phyloP scores from a whole-genome alignment of 2,113 vertebrate genomes.

The human region GRCh38 chr7:132163501-132164000 shows the following conservation, averaged over 20 bases:
- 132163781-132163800: rapidly evolving
- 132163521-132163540: background rate
- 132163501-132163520: background rate
- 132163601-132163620: background rate
- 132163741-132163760: background rate
- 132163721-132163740: background rate
- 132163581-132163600: background rate
- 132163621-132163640: background rate
- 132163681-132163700: rapidly evolving
- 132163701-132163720: background rate
- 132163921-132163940: background rate
- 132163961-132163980: background rate
- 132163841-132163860: too few species aligned
- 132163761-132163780: background rate
- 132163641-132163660: background rate
- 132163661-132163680: rapidly evolving
- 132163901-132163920: background rate
- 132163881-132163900: background rate
- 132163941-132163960: background rate
- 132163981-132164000: too few species aligned
- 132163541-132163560: background rate
- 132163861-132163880: too few species aligned
- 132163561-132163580: rapidly evolving
- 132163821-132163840: rapidly evolving
- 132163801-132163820: background rate